Evolutionary conservation across 2,797 vertebrate species (phyloP), one percentile per base, ranked within the genome.

Genomic region (Argyrosomus regius): DNA sequence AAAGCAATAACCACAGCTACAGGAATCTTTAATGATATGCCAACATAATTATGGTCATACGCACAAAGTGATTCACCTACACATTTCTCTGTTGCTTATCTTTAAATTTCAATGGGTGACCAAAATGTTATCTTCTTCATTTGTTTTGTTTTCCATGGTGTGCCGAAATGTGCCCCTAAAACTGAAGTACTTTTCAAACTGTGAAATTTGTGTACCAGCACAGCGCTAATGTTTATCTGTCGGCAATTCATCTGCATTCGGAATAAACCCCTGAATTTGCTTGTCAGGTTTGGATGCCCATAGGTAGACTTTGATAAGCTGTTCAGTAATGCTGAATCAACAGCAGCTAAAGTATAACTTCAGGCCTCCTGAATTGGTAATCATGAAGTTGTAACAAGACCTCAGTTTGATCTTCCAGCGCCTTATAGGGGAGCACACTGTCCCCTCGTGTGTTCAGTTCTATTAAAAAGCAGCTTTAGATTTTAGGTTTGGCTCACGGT

Each of bases 301-400:
- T 28, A 86, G 84, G 77, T 81, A 84, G 52, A 72, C 77, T 72
- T 73, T 82, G 78, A 86, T 85, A 76, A 80, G 20, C 79, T 67
- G 60, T 63, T 75, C 48, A 73, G 72, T 68, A 87, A 75, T 83
- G 87, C 85, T 90, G 88, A 89, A 82, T 89, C 77, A 77, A 87
- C 87, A 84, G 65, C 74, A 78, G 77, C 72, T 54, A 20, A 73
- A 78, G 58, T 72, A 70, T 82, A 50, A 85, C 87, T 90, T 71
- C n/a, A 78, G 88, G 89, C 84, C 20, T 69, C 31, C 59, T 82
- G 82, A 85, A 83, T 69, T 78, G 43, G 66, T 89, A 88, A 90
- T 88, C 74, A 85, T 62, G 26, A 76, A 86, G 72, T 64, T 72
- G 39, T 88, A 79, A 83, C 41, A 72, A 82, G 84, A 81, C 83